Conservation (phyloP, 2,797 vertebrate species). For the Antrozous pallidus region DNA sequence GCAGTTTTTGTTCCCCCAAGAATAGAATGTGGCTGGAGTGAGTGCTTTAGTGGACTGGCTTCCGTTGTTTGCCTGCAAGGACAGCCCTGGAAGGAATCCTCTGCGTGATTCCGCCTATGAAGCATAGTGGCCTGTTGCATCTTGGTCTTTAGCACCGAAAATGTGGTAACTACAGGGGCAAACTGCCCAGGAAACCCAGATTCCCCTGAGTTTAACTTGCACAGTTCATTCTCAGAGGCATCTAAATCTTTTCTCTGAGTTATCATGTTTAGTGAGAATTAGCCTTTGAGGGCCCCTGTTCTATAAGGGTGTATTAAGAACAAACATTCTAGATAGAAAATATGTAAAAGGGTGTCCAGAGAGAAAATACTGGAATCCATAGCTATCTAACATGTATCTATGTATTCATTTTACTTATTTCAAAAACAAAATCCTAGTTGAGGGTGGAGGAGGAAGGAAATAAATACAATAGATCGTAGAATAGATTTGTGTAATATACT, state of each 20-base stretch:
- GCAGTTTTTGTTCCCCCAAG: neutral
- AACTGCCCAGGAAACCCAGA: neutral
- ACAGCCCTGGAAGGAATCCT: neutral
- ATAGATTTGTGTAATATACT: neutral
- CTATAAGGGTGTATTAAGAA: neutral
- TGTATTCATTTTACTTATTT: neutral
- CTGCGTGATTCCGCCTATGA: too few relatives aligned
- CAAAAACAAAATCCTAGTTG: neutral
- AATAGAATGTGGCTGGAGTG: neutral
- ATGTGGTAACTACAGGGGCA: neutral
- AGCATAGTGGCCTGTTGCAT: neutral
- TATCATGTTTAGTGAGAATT: neutral
- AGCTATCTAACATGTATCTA: neutral
- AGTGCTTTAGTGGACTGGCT: neutral
- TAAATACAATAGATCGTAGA: neutral
- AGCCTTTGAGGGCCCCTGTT: neutral
- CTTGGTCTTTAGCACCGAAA: neutral
- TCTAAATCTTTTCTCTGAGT: neutral
- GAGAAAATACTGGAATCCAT: neutral
- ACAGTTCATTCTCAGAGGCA: neutral
- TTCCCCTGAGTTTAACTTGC: constrained; percentile 2
- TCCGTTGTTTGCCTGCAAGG: neutral
- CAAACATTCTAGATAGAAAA: neutral
- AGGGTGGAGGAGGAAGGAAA: neutral
- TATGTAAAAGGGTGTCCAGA: neutral